Evolutionary conservation across 2,888 invertebrate genomes (phyloP).

Genomic region (Perdita meconis): DNA sequence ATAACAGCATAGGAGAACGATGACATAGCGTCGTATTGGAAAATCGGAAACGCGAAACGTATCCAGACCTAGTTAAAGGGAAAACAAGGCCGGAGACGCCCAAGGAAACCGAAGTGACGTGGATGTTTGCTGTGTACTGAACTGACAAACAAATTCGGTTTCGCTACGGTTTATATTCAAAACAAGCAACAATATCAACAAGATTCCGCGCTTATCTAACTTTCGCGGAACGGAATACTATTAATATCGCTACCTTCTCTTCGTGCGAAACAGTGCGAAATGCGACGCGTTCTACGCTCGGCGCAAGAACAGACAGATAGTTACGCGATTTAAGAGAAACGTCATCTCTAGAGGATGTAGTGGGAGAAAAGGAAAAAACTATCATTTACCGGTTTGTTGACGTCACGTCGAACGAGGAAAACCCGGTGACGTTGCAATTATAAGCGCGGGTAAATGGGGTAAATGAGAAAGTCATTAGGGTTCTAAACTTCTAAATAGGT

Average conservation of each 20-base stretch:
- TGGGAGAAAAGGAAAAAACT: conserved; percentile 10
- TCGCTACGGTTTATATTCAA: conserved; percentile 14
- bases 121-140: conserved; percentile 23
- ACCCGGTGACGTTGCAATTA: conserved; percentile 6
- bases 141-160: conserved; percentile 22
- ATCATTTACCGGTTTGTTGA: conserved; percentile 11
- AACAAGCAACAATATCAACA: background rate
- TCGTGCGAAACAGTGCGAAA: background rate
- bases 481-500: too few relatives aligned
- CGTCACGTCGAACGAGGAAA: conserved; percentile 9
- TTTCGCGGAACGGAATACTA: conserved; percentile 22
- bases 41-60: too few relatives aligned
- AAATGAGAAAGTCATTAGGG: too few relatives aligned
- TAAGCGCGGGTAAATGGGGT: too few relatives aligned
- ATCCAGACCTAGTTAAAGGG: too few relatives aligned
- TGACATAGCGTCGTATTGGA: too few relatives aligned
- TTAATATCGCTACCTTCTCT: background rate
- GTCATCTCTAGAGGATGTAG: background rate
- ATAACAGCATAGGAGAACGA: too few relatives aligned
- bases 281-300: too few relatives aligned
- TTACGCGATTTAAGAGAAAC: conserved; percentile 1
- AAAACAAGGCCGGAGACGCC: conserved; percentile 21
- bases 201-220: conserved; percentile 29
- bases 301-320: background rate
- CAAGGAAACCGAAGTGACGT: conserved; percentile 1